A percentile compares a stretch with the other conserved stretches of the same genome.
phyloP scores from a whole-genome alignment of 2,797 vertebrate genomes.

The Oophaga sylvatica region DNA sequence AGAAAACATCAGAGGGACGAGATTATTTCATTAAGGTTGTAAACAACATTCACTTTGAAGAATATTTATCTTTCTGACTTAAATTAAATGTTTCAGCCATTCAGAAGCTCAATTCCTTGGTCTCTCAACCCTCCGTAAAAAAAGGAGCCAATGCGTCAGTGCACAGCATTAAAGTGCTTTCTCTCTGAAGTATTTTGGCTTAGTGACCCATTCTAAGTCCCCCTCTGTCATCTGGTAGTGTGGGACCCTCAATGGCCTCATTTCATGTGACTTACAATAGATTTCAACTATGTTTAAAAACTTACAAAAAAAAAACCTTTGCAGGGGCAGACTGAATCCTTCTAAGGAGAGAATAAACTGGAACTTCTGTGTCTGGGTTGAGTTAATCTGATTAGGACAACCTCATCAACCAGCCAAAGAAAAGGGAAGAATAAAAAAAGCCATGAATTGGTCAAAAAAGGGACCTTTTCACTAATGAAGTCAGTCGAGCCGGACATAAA shows the following conservation, averaged over 20 bases:
- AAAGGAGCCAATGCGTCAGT: slow-evolving; percentile 82
- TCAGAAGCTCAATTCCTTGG: slow-evolving; percentile 77
- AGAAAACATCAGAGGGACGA: slow-evolving; percentile 54
- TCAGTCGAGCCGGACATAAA: slow-evolving; percentile 79
- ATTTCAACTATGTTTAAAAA: slow-evolving; percentile 82
- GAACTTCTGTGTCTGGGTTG: slow-evolving; percentile 85
- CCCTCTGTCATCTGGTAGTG: slow-evolving; percentile 80
- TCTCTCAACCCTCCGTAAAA: slow-evolving; percentile 73
- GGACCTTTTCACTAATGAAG: slow-evolving; percentile 72
- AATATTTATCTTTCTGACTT: slow-evolving; percentile 75
- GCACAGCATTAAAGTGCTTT: slow-evolving; percentile 82
- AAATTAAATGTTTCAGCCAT: slow-evolving; percentile 80
- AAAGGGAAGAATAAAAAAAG: slow-evolving; percentile 78
- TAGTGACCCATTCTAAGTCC: slow-evolving; percentile 90
- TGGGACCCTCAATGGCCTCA: slow-evolving; percentile 83
- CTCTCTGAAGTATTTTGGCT: slow-evolving; percentile 77
- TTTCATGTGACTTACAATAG: slow-evolving; percentile 82
- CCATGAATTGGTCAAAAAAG: slow-evolving; percentile 78
- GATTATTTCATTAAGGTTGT: slow-evolving; percentile 79
- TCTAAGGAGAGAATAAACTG: slow-evolving; percentile 89
- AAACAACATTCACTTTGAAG: slow-evolving; percentile 70
- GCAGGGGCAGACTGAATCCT: slow-evolving; percentile 82
- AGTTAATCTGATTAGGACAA: slow-evolving; percentile 97
- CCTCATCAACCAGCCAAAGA: slow-evolving; percentile 89
- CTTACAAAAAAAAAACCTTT: slow-evolving; percentile 82